phyloP scores from a whole-genome alignment of 2,797 vertebrate genomes.

The Aphelocoma californica region DNA sequence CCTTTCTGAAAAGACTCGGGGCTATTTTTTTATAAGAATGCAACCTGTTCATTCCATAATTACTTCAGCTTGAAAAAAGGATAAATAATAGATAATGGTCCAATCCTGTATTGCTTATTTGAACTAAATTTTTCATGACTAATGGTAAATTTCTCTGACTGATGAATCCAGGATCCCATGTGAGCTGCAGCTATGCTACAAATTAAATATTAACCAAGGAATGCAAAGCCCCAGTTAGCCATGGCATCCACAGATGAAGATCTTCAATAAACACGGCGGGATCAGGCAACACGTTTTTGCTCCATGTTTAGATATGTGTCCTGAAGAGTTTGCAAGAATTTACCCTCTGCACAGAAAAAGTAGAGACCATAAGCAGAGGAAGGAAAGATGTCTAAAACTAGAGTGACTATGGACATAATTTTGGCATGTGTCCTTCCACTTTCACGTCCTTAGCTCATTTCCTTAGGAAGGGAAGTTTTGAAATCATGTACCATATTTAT shows the following conservation, averaged over 20 bases:
- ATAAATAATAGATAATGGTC: constrained; percentile 2
- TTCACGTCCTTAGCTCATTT: not conserved
- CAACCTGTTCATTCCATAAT: not conserved
- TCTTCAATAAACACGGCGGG: not conserved
- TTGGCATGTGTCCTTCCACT: not conserved
- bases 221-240: not conserved
- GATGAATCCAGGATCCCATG: not conserved
- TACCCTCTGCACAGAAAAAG: not conserved
- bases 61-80: not conserved
- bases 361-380: not conserved
- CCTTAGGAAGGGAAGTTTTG: not conserved
- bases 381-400: not conserved
- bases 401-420: not conserved
- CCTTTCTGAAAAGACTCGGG: not conserved
- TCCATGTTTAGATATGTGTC: not conserved
- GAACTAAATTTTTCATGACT: not conserved
- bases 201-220: not conserved
- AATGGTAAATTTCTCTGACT: not conserved
- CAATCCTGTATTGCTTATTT: not conserved
- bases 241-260: not conserved
- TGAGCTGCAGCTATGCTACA: not conserved
- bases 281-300: not conserved
- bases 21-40: not conserved
- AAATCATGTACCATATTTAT: not conserved
- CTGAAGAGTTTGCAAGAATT: not conserved